Base-by-base conservation (phyloP, 2,888 invertebrate species). In the Drosophila recens region DNA sequence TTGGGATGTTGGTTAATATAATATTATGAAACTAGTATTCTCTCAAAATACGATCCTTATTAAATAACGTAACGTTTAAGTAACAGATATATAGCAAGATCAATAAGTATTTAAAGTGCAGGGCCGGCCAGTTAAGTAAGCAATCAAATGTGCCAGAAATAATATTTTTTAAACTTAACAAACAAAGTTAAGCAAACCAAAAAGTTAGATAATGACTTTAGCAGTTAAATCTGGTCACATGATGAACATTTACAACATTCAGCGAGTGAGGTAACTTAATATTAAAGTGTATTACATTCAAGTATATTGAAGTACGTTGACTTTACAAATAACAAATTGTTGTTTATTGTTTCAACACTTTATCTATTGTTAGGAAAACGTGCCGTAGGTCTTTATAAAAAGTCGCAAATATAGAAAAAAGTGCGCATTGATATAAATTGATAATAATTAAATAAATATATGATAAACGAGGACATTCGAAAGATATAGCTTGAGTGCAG, bases 341-440 rank as follows among this genome's bases (percentile, higher is more conserved):
- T 49, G 51, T 43, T 64, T 51, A 30, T 10, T 49, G 17, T 23
- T 20, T 34, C 30, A 6, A 36, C 38, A 36, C 23, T 42, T 54
- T 59, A 66, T 51, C 56, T 46, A 38, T 49, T 38, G 33, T n/a
- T 33, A 40, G 46, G 40, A 43, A 33, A 71, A 71, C 51, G 56
- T 71, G 59, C 45, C 11, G 4, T 8, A 13, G 27, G 17, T 27
- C 17, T 6, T 23, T 11, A 54, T 36, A 34, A 10, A 13, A 57
- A 20, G 40, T 23, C 58, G 33, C n/a, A 58, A 53, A 70, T 65
- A 15, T 17, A 20, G 15, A 54, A 4, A 11, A 20, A 69, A 70
- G 33, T 66, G 66, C 71, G 72, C 71, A 71, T 56, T 51, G 54
- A 38, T 38, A 49, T 51, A 57, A 17, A 23, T 49, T 40, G 8